Percentiles rank a stretch among this genome's conserved stretches.
phyloP scores from a whole-genome alignment of 1,140 invertebrate species.

The Caenorhabditis briggsae region DNA sequence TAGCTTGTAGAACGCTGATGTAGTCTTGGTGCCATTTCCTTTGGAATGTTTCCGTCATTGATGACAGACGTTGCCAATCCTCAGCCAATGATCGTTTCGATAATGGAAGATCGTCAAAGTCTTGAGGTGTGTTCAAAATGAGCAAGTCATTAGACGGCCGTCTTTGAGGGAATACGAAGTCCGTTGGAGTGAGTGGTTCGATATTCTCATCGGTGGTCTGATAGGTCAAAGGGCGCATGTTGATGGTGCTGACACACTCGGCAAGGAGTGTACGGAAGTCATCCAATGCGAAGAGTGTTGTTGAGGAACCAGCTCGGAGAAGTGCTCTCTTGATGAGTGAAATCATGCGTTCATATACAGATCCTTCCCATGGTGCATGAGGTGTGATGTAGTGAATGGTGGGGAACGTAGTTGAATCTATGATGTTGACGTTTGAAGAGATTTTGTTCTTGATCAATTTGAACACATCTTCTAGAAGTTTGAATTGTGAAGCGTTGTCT shows the following conservation, averaged over 20 bases:
- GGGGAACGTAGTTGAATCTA: neutral
- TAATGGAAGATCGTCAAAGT: neutral
- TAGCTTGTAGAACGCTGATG: neutral
- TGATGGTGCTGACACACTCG: neutral
- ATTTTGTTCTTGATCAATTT: neutral
- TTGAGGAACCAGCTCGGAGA: neutral
- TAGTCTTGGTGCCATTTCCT: neutral
- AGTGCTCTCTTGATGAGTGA: constrained; percentile 3
- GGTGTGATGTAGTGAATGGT: neutral
- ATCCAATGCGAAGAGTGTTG: neutral
- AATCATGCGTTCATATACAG: constrained; percentile 8
- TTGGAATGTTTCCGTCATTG: neutral
- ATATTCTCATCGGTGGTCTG: neutral
- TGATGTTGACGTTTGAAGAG: neutral
- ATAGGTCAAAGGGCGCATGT: neutral
- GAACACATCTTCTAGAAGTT: neutral
- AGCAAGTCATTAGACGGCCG: neutral
- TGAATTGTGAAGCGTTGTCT: neutral
- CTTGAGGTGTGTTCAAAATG: neutral
- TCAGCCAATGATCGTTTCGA: neutral
- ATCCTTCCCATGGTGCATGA: neutral
- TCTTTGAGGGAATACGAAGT: neutral
- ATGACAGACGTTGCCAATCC: neutral
- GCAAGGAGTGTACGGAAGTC: neutral
- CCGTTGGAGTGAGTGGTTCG: neutral